A percentile compares a stretch with the other conserved stretches of the same genome.
Evolutionary conservation across 2,888 invertebrate species (phyloP).

Genomic region (Copidosoma aretas): DNA sequence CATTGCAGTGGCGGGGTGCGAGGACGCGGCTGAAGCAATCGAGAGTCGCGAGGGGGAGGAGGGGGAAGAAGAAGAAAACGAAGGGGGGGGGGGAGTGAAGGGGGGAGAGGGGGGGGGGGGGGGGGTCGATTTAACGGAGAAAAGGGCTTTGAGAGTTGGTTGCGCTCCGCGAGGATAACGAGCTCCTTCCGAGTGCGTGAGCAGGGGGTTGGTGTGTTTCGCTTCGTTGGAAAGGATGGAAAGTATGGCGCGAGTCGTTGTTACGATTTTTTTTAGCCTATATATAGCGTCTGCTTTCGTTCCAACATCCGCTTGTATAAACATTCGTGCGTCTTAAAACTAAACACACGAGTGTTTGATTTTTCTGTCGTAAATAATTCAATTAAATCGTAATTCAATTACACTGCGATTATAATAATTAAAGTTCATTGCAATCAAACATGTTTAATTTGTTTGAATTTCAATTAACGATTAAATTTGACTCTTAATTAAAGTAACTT

Average conservation of each 20-base stretch:
- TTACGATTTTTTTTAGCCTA: neutral
- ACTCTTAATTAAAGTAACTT: too few species aligned
- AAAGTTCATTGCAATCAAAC: too few species aligned
- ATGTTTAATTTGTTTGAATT: too few species aligned
- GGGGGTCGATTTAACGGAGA: slow-evolving; percentile 44
- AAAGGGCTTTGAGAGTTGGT: slow-evolving; percentile 50
- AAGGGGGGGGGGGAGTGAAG: neutral
- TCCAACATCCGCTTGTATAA: too few species aligned
- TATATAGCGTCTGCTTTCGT: too few species aligned
- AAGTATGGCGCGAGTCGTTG: neutral
- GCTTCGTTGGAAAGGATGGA: neutral
- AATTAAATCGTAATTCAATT: too few species aligned
- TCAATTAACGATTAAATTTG: too few species aligned
- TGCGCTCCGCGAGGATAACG: slow-evolving; percentile 39
- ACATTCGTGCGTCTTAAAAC: too few species aligned
- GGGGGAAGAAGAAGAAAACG: too few species aligned
- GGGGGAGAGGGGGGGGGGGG: slow-evolving; percentile 38
- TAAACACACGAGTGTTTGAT: too few species aligned
- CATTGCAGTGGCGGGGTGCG: slow-evolving; percentile 18
- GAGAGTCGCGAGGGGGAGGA: slow-evolving; percentile 43
- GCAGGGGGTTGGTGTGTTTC: neutral
- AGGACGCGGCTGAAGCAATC: slow-evolving; percentile 43
- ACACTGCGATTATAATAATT: too few species aligned
- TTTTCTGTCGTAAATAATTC: too few species aligned
- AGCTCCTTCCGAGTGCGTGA: slow-evolving; percentile 14